phyloP scores from a whole-genome alignment of 2,797 vertebrate species.

The Gymnoscopelus braueri region DNA sequence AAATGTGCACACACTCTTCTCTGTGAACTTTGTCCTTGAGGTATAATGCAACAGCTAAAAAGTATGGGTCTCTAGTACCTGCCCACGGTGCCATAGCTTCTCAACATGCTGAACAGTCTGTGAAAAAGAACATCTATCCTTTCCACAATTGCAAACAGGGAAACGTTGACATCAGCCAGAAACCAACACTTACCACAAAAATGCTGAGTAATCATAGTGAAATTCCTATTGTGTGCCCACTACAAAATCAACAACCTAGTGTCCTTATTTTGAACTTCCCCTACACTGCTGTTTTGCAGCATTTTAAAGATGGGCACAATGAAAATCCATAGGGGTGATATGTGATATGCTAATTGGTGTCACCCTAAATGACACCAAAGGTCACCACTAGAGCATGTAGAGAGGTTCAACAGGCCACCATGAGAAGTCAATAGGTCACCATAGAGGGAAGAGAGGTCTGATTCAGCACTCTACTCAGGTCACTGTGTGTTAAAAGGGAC shows the following conservation, averaged over 20 bases:
- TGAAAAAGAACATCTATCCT: conserved; percentile 37
- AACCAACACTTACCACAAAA: conserved; percentile 19
- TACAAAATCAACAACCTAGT: too few relatives aligned
- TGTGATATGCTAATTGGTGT: conserved; percentile 24
- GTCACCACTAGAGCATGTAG: conserved; percentile 54
- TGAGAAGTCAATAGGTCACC: conserved; percentile 66
- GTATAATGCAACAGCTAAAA: background rate
- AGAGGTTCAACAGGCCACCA: conserved; percentile 52
- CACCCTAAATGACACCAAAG: conserved; percentile 53
- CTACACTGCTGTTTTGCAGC: background rate
- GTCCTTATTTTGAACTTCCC: conserved; percentile 4
- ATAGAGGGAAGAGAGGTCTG: conserved; percentile 60
- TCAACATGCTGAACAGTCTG: conserved; percentile 11
- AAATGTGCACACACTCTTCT: background rate
- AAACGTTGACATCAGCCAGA: conserved; percentile 15
- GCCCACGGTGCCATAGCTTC: background rate
- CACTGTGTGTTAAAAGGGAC: conserved; percentile 31
- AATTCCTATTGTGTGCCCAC: background rate
- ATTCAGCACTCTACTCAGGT: conserved; percentile 68
- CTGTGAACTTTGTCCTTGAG: background rate
- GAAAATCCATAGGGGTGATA: conserved; percentile 33
- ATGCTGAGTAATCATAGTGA: background rate
- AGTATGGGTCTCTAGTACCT: background rate
- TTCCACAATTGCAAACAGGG: conserved; percentile 26
- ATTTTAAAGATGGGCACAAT: background rate